Evolutionary conservation across 2,113 vertebrate species (phyloP).

Genomic region (Caracal caracal): DNA sequence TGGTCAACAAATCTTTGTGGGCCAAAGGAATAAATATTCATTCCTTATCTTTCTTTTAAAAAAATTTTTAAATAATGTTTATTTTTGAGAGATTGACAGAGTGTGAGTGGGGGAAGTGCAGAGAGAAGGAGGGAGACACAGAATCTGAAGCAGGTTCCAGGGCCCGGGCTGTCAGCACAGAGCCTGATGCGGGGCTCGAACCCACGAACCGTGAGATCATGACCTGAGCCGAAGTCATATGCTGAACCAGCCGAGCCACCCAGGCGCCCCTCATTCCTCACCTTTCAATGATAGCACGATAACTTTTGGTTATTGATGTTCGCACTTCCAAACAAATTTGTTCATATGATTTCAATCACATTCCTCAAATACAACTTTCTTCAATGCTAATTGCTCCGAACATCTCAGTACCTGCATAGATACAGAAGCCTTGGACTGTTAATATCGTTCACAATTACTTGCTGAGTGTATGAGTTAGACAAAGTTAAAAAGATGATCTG

Average conservation of each 20-base stretch:
- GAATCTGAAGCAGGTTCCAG: too few relatives aligned
- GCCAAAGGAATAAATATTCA: slow-evolving; percentile 1
- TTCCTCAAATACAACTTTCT: background rate
- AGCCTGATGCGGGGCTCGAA: too few relatives aligned
- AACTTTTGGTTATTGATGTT: slow-evolving; percentile 1
- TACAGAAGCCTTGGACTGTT: background rate
- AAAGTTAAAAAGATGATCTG: slow-evolving; percentile 46
- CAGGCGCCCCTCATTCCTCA: background rate
- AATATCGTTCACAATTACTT: slow-evolving; percentile 23
- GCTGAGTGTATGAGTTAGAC: background rate
- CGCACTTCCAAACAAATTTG: slow-evolving; percentile 26
- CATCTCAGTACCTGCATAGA: background rate
- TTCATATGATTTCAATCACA: background rate
- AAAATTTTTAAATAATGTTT: too few relatives aligned
- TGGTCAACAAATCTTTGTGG: background rate
- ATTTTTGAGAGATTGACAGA: too few relatives aligned
- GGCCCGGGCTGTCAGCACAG: too few relatives aligned
- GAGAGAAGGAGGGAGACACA: too few relatives aligned
- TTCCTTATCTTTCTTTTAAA: background rate
- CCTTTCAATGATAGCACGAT: background rate
- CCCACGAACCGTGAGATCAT: too few relatives aligned
- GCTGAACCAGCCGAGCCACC: too few relatives aligned
- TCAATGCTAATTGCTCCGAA: background rate
- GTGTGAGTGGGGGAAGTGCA: too few relatives aligned
- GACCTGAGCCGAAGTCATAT: too few relatives aligned